These are phyloP conservation scores for Morpho deidamia DNA, from an alignment of 2,888 invertebrate genomes.

Conservation along the genomic window DNA sequence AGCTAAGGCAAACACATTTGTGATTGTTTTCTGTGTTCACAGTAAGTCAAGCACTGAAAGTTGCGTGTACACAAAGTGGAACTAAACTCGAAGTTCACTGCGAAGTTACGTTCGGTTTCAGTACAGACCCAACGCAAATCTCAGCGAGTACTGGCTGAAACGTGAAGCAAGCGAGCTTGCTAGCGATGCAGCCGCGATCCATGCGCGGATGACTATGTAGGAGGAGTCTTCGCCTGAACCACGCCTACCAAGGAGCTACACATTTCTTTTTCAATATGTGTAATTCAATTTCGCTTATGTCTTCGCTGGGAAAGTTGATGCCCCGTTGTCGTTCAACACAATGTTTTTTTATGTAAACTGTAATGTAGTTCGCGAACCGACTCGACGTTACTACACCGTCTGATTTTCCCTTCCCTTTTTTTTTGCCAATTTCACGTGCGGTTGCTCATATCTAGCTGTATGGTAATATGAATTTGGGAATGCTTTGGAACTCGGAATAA, in stretches of 20 bases:
- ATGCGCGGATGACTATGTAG: conserved; percentile 68
- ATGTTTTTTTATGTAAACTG: conserved; percentile 78
- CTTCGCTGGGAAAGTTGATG: conserved; percentile 79
- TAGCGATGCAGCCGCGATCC: conserved; percentile 53
- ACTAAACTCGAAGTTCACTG: conserved; percentile 41
- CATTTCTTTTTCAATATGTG: conserved; percentile 79
- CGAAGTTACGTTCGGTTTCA: conserved; percentile 47
- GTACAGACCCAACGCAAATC: conserved; percentile 47
- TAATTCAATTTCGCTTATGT: conserved; percentile 79
- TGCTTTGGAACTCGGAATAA: conserved; percentile 17
- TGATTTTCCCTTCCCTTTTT: conserved; percentile 56
- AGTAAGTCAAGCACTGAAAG: conserved; percentile 1
- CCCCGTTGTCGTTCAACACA: conserved; percentile 77
- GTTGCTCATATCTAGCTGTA: conserved; percentile 55
- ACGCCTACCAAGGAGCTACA: conserved; percentile 77
- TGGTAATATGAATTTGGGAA: conserved; percentile 27
- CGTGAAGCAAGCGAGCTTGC: conserved; percentile 42
- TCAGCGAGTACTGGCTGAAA: conserved; percentile 50
- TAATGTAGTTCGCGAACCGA: conserved; percentile 75
- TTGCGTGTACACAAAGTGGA: conserved; percentile 35
- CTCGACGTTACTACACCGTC: conserved; percentile 59
- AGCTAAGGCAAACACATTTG: not conserved
- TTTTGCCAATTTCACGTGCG: conserved; percentile 70
- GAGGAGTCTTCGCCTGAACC: conserved; percentile 69
- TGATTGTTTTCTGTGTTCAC: not conserved